phyloP scores from a whole-genome alignment of 92 coral and sea anemone genomes.

The Palythoa grandis region DNA sequence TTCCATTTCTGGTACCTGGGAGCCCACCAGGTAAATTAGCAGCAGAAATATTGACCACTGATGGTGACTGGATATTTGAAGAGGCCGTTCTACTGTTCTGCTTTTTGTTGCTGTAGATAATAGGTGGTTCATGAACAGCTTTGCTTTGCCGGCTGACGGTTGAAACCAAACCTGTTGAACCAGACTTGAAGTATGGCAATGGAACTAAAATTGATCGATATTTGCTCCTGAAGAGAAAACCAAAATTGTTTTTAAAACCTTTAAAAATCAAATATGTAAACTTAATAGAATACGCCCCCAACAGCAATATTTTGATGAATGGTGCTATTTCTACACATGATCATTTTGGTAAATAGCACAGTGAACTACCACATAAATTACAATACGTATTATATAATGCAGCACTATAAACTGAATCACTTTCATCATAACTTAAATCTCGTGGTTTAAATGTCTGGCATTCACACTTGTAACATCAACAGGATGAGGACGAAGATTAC shows the following conservation, averaged over 20 bases:
- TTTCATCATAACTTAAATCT: no score
- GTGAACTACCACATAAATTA: no score
- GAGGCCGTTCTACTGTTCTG: conserved; percentile 14
- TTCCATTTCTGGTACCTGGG: conserved; percentile 62
- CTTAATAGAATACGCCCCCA: neutral
- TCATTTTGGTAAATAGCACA: no score
- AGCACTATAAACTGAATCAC: no score
- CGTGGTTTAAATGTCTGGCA: no score
- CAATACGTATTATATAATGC: no score
- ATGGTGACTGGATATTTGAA: conserved; percentile 57
- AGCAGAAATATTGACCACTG: conserved; percentile 78
- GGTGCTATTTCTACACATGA: no score
- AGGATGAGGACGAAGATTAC: no score
- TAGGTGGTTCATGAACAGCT: conserved; percentile 57
- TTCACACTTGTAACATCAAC: no score
- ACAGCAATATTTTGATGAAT: no score
- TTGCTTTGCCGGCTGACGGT: conserved; percentile 58
- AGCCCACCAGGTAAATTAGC: conserved; percentile 66
- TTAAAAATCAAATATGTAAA: neutral
- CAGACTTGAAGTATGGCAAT: conserved; percentile 69
- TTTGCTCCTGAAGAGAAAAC: conserved; percentile 47
- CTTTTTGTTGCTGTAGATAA: conserved; percentile 49
- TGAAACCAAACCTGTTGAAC: conserved; percentile 42
- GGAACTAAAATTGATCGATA: conserved; percentile 75
- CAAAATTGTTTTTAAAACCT: neutral